Evolutionary conservation across 2,797 vertebrate species (phyloP), one percentile per base, ranked within the genome.

Genomic region (Oreochromis grahami): DNA sequence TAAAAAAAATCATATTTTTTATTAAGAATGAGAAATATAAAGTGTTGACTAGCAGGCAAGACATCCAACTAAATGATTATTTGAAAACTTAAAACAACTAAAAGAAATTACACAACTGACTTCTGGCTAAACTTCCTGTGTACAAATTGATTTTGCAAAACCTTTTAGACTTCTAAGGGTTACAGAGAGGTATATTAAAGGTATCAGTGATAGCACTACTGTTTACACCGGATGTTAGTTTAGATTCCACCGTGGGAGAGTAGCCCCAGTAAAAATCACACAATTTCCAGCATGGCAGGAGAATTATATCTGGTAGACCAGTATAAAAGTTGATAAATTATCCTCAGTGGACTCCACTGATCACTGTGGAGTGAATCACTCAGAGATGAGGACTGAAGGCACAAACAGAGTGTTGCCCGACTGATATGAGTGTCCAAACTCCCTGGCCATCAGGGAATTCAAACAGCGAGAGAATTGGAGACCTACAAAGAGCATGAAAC

Each of bases 311-410:
- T 87, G 87, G 77, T 84, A 38, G 56, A 86, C 84, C 77, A 56
- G 82, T 79, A 89, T 87, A 85, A 86, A 86, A 83, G 85, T 89
- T 92, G 89, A 92, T 90, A 88, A 93, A 94, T 92, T 82, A 85
- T 89, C 83, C 82, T 86, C 45, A 5, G 79, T 84, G 90, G 89
- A 86, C 60, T 77, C 84, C 53, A 84, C 79, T 92, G 91, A 94
- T 92, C 90, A 91, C 89, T 86, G 86, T 56, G 78, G 84, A 82
- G 87, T 78, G 84, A 48, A 78, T 87, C 88, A 82, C 89, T 80
- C 83, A 55, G 86, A 87, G 79, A 86, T 79, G 80, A 84, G 87
- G 68, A 63, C 65, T 77, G 77, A 87, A 86, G 90, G 81, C 70
- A 63, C 76, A 84, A 74, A 89, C 65, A 55, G 87, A 72, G 24